These are phyloP conservation scores for Acleris emargana DNA, from an alignment of 2,888 invertebrate species.

Conservation along the genomic window DNA sequence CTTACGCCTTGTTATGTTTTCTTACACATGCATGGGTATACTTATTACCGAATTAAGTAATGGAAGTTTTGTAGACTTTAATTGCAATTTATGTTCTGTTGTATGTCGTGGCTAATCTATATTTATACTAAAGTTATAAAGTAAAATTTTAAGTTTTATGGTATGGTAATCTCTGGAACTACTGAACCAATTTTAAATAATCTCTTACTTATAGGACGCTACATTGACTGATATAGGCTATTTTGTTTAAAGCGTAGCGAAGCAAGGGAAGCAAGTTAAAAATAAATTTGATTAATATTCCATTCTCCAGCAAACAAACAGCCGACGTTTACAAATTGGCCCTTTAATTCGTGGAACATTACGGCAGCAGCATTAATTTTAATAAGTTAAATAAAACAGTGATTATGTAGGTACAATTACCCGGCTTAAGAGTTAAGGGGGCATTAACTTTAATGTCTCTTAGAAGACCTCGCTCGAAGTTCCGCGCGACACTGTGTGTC, in stretches of 20 bases:
- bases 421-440: constrained; percentile 2
- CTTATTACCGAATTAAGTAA: too few species aligned
- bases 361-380: constrained; percentile 11
- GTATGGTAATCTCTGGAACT: too few species aligned
- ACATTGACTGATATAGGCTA: not conserved
- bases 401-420: constrained; percentile 28
- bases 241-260: not conserved
- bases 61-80: too few species aligned
- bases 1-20: too few species aligned
- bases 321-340: constrained; percentile 4
- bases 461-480: constrained; percentile 21
- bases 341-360: constrained; percentile 6
- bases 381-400: constrained; percentile 20
- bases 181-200: too few species aligned
- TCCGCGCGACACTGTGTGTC: constrained; percentile 7
- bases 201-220: too few species aligned
- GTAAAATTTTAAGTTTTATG: too few species aligned
- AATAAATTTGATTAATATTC: constrained; percentile 1
- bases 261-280: not conserved
- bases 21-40: too few species aligned
- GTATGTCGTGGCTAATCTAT: too few species aligned
- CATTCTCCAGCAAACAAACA: not conserved
- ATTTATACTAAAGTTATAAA: too few species aligned
- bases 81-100: too few species aligned
- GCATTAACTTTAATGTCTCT: constrained; percentile 22